Percentiles rank a stretch among this genome's conserved stretches.
Conservation (phyloP, 2,888 invertebrate genomes). For the Eupithecia centaureata region DNA sequence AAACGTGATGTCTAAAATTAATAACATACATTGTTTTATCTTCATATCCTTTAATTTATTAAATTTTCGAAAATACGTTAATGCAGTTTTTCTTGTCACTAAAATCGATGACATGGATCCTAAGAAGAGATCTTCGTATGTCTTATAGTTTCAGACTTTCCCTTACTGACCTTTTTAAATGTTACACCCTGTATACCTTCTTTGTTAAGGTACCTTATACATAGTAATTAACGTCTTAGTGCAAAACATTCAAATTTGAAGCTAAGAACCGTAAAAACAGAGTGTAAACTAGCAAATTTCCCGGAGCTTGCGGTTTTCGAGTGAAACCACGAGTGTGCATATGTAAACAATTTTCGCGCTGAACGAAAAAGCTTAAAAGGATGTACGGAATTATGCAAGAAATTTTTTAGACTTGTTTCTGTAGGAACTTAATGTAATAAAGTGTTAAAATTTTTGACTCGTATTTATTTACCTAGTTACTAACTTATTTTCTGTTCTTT, state of each 20-base stretch:
- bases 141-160: too few relatives aligned
- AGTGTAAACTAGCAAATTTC: slow-evolving; percentile 8
- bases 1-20: too few relatives aligned
- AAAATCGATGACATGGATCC: too few relatives aligned
- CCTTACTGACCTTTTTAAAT: too few relatives aligned
- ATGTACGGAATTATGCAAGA: neutral
- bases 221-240: neutral
- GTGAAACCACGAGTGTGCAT: slow-evolving; percentile 32
- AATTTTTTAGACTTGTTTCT: neutral
- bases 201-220: neutral
- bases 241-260: slow-evolving; percentile 6
- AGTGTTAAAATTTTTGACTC: neutral
- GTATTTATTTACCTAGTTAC: neutral
- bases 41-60: too few relatives aligned
- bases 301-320: slow-evolving; percentile 10
- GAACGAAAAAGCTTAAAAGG: slow-evolving; percentile 37
- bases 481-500: too few relatives aligned
- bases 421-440: neutral
- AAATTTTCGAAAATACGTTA: too few relatives aligned
- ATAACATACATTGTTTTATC: too few relatives aligned
- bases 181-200: too few relatives aligned
- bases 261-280: neutral
- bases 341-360: slow-evolving; percentile 42
- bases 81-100: too few relatives aligned
- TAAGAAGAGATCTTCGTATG: too few relatives aligned